Conservation (phyloP, 2,888 invertebrate genomes). For the Leucozona laternaria region DNA sequence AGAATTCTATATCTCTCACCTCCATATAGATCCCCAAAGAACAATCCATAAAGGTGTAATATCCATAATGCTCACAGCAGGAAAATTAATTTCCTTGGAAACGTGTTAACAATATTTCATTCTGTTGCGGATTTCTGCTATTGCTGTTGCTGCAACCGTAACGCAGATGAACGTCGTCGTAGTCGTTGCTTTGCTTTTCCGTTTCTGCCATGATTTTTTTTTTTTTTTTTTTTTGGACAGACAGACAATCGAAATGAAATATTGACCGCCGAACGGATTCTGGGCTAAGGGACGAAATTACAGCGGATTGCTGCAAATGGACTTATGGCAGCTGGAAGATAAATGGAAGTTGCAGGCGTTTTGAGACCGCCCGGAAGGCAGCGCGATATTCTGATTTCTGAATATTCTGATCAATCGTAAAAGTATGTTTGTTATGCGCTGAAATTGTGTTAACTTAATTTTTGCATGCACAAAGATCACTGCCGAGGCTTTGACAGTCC, state of each 20-base stretch:
- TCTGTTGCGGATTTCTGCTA: slow-evolving; percentile 57
- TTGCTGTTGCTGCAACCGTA: slow-evolving; percentile 43
- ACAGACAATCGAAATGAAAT: slow-evolving; percentile 47
- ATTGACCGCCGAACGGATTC: slow-evolving; percentile 37
- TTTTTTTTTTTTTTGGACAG: neutral
- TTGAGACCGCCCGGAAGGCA: slow-evolving; percentile 61
- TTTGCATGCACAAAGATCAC: slow-evolving; percentile 11
- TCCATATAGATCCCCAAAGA: slow-evolving; percentile 36
- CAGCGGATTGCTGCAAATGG: slow-evolving; percentile 42
- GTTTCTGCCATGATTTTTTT: slow-evolving; percentile 36
- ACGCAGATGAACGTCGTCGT: slow-evolving; percentile 31
- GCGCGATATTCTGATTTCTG: neutral
- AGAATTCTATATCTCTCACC: slow-evolving; percentile 52
- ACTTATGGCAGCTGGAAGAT: slow-evolving; percentile 52
- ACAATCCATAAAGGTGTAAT: slow-evolving; percentile 70
- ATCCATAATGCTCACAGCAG: slow-evolving; percentile 74
- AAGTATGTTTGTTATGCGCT: neutral
- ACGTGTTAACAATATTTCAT: slow-evolving; percentile 75
- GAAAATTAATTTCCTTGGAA: slow-evolving; percentile 74
- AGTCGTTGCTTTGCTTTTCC: no score
- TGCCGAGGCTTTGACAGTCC: slow-evolving; percentile 4
- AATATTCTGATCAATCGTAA: slow-evolving; percentile 21
- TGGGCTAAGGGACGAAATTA: slow-evolving; percentile 57
- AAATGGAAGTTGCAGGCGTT: slow-evolving; percentile 52
- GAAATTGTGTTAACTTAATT: slow-evolving; percentile 23